A percentile compares a stretch with the other conserved stretches of the same genome.
Conservation (phyloP, 2,888 invertebrate species). For the Diploptera punctata region DNA sequence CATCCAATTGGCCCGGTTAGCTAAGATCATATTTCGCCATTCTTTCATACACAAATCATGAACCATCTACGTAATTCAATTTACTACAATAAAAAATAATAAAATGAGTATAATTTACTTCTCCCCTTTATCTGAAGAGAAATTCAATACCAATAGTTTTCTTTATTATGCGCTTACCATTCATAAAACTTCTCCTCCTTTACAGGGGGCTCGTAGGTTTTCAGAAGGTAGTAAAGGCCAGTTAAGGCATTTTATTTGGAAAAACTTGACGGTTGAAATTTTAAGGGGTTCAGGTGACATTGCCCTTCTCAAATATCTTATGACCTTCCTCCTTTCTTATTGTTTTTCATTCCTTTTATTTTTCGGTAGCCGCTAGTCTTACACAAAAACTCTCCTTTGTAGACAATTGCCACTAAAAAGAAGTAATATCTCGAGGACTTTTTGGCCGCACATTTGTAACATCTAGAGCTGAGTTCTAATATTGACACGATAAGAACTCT, state of each 20-base stretch:
- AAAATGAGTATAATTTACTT: not conserved
- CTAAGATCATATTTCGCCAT: not conserved
- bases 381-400: too few species aligned
- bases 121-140: not conserved
- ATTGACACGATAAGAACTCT: too few species aligned
- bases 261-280: constrained; percentile 1
- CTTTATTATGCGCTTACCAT: not conserved
- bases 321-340: not conserved
- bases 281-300: not conserved
- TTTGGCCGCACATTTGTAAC: too few species aligned
- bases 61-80: not conserved
- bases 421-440: too few species aligned
- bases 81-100: not conserved
- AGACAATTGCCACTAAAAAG: too few species aligned
- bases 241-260: not conserved
- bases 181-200: not conserved
- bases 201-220: not conserved
- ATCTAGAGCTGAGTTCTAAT: too few species aligned
- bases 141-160: not conserved
- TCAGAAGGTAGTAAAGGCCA: not conserved
- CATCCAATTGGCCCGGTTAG: constrained; percentile 21
- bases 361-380: too few species aligned
- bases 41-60: not conserved
- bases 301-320: not conserved
- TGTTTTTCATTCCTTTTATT: too few species aligned